phyloP scores from a whole-genome alignment of 2,797 vertebrate species.

The Rhabdomys pumilio region DNA sequence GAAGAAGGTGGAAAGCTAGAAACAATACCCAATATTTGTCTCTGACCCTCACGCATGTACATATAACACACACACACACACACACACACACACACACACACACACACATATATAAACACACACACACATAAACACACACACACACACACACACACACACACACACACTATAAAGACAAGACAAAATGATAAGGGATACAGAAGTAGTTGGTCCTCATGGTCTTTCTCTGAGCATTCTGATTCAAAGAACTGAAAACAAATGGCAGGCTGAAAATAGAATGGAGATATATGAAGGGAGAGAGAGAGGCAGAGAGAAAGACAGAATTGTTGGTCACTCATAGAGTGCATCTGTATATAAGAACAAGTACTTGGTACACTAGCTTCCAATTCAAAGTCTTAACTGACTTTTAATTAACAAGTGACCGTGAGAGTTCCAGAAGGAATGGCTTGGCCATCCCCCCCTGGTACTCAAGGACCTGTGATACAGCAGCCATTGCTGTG shows the following conservation, averaged over 20 bases:
- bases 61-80: not conserved
- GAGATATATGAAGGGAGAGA: not conserved
- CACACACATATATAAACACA: too few relatives aligned
- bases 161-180: not conserved
- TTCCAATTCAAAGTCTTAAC: conserved; percentile 34
- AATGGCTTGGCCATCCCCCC: not conserved
- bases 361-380: not conserved
- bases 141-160: not conserved
- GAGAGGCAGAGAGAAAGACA: not conserved
- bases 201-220: not conserved
- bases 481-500: not conserved
- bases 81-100: too few relatives aligned
- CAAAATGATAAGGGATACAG: not conserved
- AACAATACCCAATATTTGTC: not conserved
- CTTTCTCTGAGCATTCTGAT: not conserved
- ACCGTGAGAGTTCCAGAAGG: not conserved
- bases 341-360: not conserved
- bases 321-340: not conserved
- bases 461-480: not conserved
- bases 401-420: not conserved
- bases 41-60: not conserved
- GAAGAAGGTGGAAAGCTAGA: not conserved
- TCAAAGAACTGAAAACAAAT: conserved; percentile 9
- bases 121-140: not conserved
- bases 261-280: not conserved